Conservation (phyloP, 2,888 invertebrate genomes). For the Poecilobothrus nobilitatus region DNA sequence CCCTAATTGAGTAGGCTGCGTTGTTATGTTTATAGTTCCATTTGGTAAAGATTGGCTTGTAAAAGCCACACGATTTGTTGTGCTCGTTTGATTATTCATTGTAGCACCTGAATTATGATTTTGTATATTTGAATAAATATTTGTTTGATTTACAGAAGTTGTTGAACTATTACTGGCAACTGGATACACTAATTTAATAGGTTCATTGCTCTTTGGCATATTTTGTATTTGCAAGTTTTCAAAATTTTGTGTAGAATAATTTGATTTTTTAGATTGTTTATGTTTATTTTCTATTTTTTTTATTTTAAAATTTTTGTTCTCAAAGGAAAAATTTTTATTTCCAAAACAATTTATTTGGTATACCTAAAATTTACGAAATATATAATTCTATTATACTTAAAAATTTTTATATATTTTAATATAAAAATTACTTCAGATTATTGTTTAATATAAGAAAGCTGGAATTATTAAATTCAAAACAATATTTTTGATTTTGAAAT, state of each 20-base stretch:
- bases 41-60: conserved; percentile 59
- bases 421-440: too few relatives aligned
- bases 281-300: background rate
- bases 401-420: too few relatives aligned
- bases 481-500: too few relatives aligned
- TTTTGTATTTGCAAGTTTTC: conserved; percentile 19
- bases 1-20: conserved; percentile 29
- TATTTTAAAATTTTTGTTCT: background rate
- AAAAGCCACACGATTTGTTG: conserved; percentile 52
- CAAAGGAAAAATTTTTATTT: background rate
- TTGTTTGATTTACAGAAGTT: conserved; percentile 20
- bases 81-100: conserved; percentile 38
- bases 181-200: conserved; percentile 50
- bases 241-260: too few relatives aligned
- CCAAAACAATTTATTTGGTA: background rate
- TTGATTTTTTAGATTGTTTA: background rate
- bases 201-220: conserved; percentile 47
- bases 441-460: too few relatives aligned
- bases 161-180: conserved; percentile 30
- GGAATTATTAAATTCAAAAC: too few relatives aligned
- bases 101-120: conserved; percentile 34
- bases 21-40: conserved; percentile 58
- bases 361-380: background rate
- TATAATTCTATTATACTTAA: too few relatives aligned
- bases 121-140: conserved; percentile 18